A percentile compares a stretch with the other conserved stretches of the same genome.
phyloP scores from a whole-genome alignment of 2,888 invertebrate genomes.

The Tholera decimalis region DNA sequence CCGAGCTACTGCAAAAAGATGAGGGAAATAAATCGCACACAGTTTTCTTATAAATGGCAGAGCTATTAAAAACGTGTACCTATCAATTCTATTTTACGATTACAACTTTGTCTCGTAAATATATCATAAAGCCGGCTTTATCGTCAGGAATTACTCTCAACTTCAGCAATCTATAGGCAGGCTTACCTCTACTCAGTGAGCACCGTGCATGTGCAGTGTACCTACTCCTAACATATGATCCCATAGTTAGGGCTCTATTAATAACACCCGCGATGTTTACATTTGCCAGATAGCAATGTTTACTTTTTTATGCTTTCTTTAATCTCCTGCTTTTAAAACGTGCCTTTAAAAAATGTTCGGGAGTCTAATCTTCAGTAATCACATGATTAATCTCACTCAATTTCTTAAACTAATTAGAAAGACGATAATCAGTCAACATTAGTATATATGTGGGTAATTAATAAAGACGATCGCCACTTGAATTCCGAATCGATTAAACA shows the following conservation, averaged over 20 bases:
- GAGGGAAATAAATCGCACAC: constrained; percentile 39
- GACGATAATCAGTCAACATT: constrained; percentile 42
- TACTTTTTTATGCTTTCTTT: constrained; percentile 79
- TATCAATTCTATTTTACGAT: constrained; percentile 56
- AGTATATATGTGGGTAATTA: constrained; percentile 57
- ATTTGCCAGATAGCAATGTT: constrained; percentile 84
- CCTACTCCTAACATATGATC: constrained; percentile 76
- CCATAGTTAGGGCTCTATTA: constrained; percentile 81
- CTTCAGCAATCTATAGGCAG: constrained; percentile 63
- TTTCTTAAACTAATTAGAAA: constrained; percentile 23
- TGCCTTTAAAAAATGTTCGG: constrained; percentile 37
- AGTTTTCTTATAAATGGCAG: constrained; percentile 44
- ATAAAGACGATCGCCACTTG: constrained; percentile 70
- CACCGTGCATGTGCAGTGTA: constrained; percentile 66
- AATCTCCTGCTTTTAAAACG: constrained; percentile 66
- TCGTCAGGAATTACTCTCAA: constrained; percentile 58
- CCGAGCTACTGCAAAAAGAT: constrained; percentile 42
- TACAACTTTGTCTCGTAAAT: constrained; percentile 56
- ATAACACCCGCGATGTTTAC: constrained; percentile 84
- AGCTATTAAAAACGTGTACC: constrained; percentile 55
- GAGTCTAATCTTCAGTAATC: constrained; percentile 4
- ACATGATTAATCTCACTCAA: constrained; percentile 2
- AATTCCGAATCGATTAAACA: constrained; percentile 79
- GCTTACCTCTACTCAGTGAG: constrained; percentile 63
- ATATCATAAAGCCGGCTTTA: constrained; percentile 60